Percentiles rank a stretch among this genome's conserved stretches.
phyloP scores from a whole-genome alignment of 2,888 invertebrate genomes.

The Chaetogeoica ovagalla region DNA sequence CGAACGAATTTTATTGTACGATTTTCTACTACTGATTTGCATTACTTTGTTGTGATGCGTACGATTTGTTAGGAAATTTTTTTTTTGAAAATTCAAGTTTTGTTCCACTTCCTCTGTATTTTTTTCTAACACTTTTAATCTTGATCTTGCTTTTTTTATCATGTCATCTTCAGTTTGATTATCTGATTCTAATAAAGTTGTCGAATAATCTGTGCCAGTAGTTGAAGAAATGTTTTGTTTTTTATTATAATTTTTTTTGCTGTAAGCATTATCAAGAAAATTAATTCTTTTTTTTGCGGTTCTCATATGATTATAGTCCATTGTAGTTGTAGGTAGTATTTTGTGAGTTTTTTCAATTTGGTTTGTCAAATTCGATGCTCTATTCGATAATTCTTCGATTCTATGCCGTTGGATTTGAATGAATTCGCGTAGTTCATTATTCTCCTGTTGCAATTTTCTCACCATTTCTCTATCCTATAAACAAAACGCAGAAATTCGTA shows the following conservation, averaged over 20 bases:
- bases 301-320: slow-evolving; percentile 4
- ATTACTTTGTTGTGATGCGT: background rate
- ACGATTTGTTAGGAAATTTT: slow-evolving; percentile 58
- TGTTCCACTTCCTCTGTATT: slow-evolving; percentile 66
- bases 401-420: slow-evolving; percentile 8
- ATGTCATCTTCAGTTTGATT: slow-evolving; percentile 59
- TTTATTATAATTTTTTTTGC: background rate
- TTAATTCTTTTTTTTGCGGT: slow-evolving; percentile 28
- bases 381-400: slow-evolving; percentile 37
- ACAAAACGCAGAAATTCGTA: background rate
- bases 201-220: slow-evolving; percentile 58
- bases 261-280: background rate
- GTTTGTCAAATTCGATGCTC: slow-evolving; percentile 27
- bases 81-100: slow-evolving; percentile 59
- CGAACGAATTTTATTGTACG: slow-evolving; percentile 16
- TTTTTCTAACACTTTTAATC: slow-evolving; percentile 65
- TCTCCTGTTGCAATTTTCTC: slow-evolving; percentile 34
- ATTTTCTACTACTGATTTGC: background rate
- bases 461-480: slow-evolving; percentile 37
- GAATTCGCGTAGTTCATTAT: slow-evolving; percentile 43
- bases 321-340: background rate
- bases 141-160: slow-evolving; percentile 63
- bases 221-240: slow-evolving; percentile 56
- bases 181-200: slow-evolving; percentile 57
- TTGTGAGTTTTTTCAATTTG: slow-evolving; percentile 36